Evolutionary conservation across 2,888 invertebrate species (phyloP), one percentile per base, ranked within the genome.

Genomic region (Drosophila histrio): DNA sequence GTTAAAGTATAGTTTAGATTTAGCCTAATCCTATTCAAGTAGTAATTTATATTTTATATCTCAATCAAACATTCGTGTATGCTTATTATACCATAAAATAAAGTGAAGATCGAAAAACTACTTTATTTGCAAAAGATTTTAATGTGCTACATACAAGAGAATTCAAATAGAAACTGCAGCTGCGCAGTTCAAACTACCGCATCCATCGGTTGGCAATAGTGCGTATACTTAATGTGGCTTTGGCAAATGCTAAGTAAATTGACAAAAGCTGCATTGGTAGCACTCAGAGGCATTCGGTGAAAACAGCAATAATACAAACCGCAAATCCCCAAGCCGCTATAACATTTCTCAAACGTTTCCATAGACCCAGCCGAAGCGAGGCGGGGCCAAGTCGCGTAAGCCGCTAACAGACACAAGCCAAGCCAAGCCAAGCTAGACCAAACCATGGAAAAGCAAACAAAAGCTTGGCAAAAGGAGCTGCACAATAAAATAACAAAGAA

Each of bases 241-340:
- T 71, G 38, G 36, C 30, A 64, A 59, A 77, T 72, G 49, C 67
- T 72, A 79, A 86, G 79, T 77, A 80, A 87, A 87, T 82, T 82
- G 82, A 86, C 82, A 87, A 87, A 73, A 70, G 59, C 69, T 64
- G 57, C 53, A 67, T 34, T 28, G 41, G 41, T 61, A 62, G 46
- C 62, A 52, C 59, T 58, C 56, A 59, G 26, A 50, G 63, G 59
- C 47, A 46, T 19, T 44, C 53, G 63, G 36, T 43, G 57, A 76
- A 70, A 61, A 67, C 66, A 63, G 68, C 80, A 86, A 87, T 81
- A 87, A 79, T 65, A 76, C 63, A 83, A 79, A 79, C 83, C 82
- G 32, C 78, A 76, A 87, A 86, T 86, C 88, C 73, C 88, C 47
- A 86, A 87, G 88, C 83, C 80, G 86, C 79, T 86, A 82, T 85